A percentile compares a stretch with the other conserved stretches of the same genome.
Conservation (phyloP, 2,797 vertebrate genomes). For the Eptatretus atami region DNA sequence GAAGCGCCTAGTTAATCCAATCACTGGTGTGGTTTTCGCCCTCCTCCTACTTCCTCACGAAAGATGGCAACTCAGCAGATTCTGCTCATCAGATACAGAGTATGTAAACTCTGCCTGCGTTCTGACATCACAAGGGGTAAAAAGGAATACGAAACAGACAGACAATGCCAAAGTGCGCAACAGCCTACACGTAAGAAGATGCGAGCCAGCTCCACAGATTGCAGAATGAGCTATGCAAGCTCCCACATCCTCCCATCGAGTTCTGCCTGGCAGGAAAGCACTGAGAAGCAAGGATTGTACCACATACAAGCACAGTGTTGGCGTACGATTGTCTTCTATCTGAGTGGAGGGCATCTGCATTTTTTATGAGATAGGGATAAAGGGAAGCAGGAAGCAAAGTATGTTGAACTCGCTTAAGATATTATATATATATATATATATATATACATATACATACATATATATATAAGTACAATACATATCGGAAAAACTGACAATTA, state of each 20-base stretch:
- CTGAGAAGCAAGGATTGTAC: conserved; percentile 67
- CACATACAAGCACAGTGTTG: conserved; percentile 81
- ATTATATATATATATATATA: too few relatives aligned
- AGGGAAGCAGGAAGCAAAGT: too few relatives aligned
- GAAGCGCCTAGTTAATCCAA: too few relatives aligned
- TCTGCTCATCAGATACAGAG: too few relatives aligned
- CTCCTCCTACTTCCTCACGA: too few relatives aligned
- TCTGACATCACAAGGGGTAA: conserved; percentile 9
- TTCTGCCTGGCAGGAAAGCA: conserved; percentile 80
- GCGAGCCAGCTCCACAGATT: conserved; percentile 49
- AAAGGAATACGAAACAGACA: neutral
- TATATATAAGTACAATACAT: neutral
- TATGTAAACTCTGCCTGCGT: too few relatives aligned
- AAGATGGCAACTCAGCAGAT: too few relatives aligned
- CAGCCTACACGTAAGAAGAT: conserved; percentile 50
- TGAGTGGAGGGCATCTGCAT: conserved; percentile 54
- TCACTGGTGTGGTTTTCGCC: too few relatives aligned
- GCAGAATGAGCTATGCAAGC: conserved; percentile 79
- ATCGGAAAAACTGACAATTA: neutral
- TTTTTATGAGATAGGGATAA: too few relatives aligned
- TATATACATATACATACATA: neutral
- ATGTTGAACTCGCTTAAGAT: too few relatives aligned
- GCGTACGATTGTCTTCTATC: conserved; percentile 65
- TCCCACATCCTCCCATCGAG: conserved; percentile 75
- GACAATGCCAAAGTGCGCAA: too few relatives aligned